Evolutionary conservation across 2,888 invertebrate species (phyloP), one percentile per base, ranked within the genome.

Genomic region (Athetis lepigone): DNA sequence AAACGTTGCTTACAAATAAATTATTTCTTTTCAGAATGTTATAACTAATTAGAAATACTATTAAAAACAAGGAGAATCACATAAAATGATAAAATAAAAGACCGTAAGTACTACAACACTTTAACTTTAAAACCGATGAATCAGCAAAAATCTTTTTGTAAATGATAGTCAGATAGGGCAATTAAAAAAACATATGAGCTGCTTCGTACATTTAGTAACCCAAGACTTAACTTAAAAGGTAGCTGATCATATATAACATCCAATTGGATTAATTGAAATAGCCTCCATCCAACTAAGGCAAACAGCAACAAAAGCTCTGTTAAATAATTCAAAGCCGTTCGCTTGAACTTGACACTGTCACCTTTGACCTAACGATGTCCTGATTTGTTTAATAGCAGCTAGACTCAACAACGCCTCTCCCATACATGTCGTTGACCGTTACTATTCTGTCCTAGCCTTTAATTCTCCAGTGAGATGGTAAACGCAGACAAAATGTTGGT

Each of bases 321-420:
- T 61, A 46, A 50, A 54, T 61, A 61, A 72, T 73, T 42, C 61
- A 67, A 51, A 58, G 42, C 21, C 29, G 33, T 46, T 42, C 11
- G 18, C 29, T 50, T 47, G 39, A 59, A 64, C 47, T 59, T 51
- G 13, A n/a, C 19, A 5, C 9, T 19, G 16, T 23, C 19, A 49
- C 51, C 60, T 59, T 47, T 58, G 25, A 61, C 54, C 66, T 4
- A 5, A 23, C 25, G 37, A 51, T 67, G 37, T 58, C 54, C 50
- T 67, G 61, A 58, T 67, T 71, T 36, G 51, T 70, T 19, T 46
- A 59, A 59, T 64, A 50, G 19, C 36, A 58, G 23, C 45, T 19
- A 16, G 18, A 16, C 27, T 62, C 51, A 40, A 45, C 29, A 64
- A 54, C 43, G 19, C 29, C 25, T 25, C 23, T 16, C 18, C 43